Conservation (phyloP, 2,797 vertebrate genomes). For the Nyctalus aviator region DNA sequence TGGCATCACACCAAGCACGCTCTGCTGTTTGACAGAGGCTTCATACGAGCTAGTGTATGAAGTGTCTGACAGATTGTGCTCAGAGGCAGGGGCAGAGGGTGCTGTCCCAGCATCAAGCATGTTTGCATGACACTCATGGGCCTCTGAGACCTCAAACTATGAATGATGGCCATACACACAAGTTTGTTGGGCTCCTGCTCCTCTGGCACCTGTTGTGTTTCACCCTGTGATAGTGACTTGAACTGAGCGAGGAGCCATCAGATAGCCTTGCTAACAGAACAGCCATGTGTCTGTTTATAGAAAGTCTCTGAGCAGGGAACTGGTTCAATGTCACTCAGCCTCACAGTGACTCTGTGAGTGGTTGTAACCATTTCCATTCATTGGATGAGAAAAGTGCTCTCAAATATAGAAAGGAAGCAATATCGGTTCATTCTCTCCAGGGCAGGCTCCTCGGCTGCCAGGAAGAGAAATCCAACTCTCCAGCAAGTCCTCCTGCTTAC, state of each 20-base stretch:
- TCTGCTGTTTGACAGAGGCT: not conserved
- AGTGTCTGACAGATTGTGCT: not conserved
- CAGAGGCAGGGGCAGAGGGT: fast-evolving
- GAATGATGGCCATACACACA: not conserved
- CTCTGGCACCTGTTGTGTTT: slow-evolving; percentile 24
- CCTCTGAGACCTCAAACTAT: not conserved
- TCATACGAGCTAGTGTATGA: not conserved
- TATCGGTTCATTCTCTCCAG: not conserved
- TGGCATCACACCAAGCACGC: fast-evolving
- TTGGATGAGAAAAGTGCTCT: slow-evolving; percentile 17
- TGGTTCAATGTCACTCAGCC: not conserved
- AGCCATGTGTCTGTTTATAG: not conserved
- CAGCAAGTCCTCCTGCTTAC: not conserved
- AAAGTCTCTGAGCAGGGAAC: not conserved
- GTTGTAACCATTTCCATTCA: not conserved
- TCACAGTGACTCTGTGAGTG: not conserved
- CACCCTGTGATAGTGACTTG: not conserved
- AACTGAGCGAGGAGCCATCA: not conserved
- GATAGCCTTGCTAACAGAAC: not conserved
- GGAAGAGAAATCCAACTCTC: not conserved
- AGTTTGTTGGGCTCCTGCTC: not conserved
- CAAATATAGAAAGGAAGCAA: not conserved
- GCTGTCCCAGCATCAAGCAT: not conserved
- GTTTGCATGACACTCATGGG: not conserved
- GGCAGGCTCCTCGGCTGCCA: not conserved